Evolutionary conservation across 2,888 invertebrate genomes (phyloP).

Genomic region (Gnatocerus cornutus): DNA sequence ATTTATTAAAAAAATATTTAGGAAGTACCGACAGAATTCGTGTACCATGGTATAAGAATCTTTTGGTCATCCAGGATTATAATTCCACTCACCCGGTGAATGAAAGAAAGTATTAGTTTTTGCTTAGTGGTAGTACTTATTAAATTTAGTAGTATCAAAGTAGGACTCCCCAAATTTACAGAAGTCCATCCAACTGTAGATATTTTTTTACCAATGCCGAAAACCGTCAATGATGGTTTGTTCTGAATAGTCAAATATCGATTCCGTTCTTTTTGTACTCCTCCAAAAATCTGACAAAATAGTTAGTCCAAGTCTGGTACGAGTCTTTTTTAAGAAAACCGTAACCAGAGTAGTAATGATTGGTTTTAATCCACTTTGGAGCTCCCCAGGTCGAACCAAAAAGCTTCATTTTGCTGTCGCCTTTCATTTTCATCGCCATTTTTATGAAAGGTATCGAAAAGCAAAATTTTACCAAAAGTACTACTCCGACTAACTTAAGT

Average conservation of each 20-base stretch:
- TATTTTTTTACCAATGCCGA: slow-evolving; percentile 28
- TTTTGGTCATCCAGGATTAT: slow-evolving; percentile 81
- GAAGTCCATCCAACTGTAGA: slow-evolving; percentile 47
- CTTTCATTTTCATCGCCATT: slow-evolving; percentile 32
- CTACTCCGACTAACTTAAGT: too few species aligned
- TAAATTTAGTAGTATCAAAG: too few species aligned
- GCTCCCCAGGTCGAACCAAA: slow-evolving; percentile 72
- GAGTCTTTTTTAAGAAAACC: slow-evolving; percentile 63
- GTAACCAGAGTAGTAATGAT: slow-evolving; percentile 66
- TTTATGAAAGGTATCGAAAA: slow-evolving; percentile 28
- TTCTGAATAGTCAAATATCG: slow-evolving; percentile 89
- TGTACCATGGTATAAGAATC: slow-evolving; percentile 50
- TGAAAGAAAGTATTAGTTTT: slow-evolving; percentile 75
- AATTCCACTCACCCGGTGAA: slow-evolving; percentile 78
- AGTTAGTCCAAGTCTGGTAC: slow-evolving; percentile 87
- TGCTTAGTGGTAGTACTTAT: too few species aligned
- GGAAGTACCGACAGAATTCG: background rate
- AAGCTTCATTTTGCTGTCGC: slow-evolving; percentile 18
- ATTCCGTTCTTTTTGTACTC: slow-evolving; percentile 80
- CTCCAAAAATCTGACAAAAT: slow-evolving; percentile 86
- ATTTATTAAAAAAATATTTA: background rate
- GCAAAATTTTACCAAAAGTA: too few species aligned
- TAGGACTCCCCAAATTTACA: background rate
- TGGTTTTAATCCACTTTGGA: slow-evolving; percentile 73
- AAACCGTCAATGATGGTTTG: slow-evolving; percentile 79